These are phyloP conservation scores for Salminus brasiliensis DNA, from an alignment of 2,113 vertebrate genomes.

Conservation along the genomic window DNA sequence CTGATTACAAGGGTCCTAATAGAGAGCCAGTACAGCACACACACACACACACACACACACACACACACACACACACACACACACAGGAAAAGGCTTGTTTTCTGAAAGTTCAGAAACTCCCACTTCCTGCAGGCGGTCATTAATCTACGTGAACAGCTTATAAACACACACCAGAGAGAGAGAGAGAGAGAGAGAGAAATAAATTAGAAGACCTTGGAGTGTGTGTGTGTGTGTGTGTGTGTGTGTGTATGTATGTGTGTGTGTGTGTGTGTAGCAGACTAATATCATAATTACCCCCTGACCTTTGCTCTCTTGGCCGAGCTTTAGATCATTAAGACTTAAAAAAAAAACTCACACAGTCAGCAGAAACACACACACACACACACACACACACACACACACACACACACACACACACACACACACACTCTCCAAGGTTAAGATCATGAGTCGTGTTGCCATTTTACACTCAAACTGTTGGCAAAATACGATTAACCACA, in stretches of 20 bases:
- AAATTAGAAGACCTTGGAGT: too few species aligned
- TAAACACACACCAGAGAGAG: slow-evolving; percentile 1
- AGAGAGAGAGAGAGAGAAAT: too few species aligned
- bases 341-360: too few species aligned
- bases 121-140: slow-evolving; percentile 26
- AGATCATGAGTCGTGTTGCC: not conserved
- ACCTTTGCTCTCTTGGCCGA: too few species aligned
- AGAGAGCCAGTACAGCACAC: slow-evolving; percentile 6
- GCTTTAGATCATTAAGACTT: too few species aligned
- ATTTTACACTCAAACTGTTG: not conserved
- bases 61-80: not conserved
- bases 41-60: slow-evolving; percentile 16
- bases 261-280: too few species aligned
- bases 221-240: not conserved
- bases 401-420: slow-evolving; percentile 32
- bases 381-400: too few species aligned
- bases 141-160: not conserved
- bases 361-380: too few species aligned
- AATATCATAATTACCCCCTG: too few species aligned
- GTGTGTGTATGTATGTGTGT: too few species aligned
- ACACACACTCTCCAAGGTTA: slow-evolving; percentile 18
- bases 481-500: not conserved
- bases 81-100: slow-evolving; percentile 1
- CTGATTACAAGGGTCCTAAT: too few species aligned
- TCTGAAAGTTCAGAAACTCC: slow-evolving; percentile 3